phyloP scores from a whole-genome alignment of 1,140 invertebrate species.

The Patella vulgata region DNA sequence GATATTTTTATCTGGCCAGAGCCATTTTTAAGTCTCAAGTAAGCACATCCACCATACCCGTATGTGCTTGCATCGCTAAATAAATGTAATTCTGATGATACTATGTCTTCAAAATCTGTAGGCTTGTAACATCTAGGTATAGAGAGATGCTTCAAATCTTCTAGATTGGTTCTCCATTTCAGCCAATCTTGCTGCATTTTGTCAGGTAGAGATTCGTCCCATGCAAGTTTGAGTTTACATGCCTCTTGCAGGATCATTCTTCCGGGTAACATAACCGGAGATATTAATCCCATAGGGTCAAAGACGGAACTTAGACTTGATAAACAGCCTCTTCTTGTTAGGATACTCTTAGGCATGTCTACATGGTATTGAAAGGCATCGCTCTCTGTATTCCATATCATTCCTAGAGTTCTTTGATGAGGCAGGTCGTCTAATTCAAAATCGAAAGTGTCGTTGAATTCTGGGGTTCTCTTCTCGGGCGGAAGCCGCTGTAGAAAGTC shows the following conservation, averaged over 20 bases:
- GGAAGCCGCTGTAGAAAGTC: no score
- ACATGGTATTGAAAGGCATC: slow-evolving; percentile 37
- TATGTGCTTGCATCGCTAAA: slow-evolving; percentile 41
- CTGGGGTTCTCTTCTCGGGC: slow-evolving; percentile 6
- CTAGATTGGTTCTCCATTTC: slow-evolving; percentile 20
- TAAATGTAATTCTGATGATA: slow-evolving; percentile 24
- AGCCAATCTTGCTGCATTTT: slow-evolving; percentile 12
- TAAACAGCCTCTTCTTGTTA: slow-evolving; percentile 34
- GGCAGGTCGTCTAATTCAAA: slow-evolving; percentile 32
- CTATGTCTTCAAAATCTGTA: slow-evolving; percentile 24
- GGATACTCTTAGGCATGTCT: slow-evolving; percentile 19
- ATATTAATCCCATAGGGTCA: slow-evolving; percentile 43
- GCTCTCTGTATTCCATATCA: slow-evolving; percentile 36
- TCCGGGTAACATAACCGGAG: slow-evolving; percentile 29
- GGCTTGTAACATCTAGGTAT: slow-evolving; percentile 28
- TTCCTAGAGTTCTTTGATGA: slow-evolving; percentile 35
- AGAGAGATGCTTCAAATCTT: slow-evolving; percentile 5
- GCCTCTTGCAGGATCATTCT: slow-evolving; percentile 37
- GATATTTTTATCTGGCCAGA: slow-evolving; percentile 23
- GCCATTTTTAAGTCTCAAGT: slow-evolving; percentile 22
- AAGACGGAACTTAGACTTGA: slow-evolving; percentile 36
- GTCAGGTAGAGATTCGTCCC: slow-evolving; percentile 26
- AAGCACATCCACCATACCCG: slow-evolving; percentile 43
- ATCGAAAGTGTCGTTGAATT: slow-evolving; percentile 28
- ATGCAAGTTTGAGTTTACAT: slow-evolving; percentile 26